phyloP scores from a whole-genome alignment of 2,888 invertebrate genomes.

The Amphipyra berbera region DNA sequence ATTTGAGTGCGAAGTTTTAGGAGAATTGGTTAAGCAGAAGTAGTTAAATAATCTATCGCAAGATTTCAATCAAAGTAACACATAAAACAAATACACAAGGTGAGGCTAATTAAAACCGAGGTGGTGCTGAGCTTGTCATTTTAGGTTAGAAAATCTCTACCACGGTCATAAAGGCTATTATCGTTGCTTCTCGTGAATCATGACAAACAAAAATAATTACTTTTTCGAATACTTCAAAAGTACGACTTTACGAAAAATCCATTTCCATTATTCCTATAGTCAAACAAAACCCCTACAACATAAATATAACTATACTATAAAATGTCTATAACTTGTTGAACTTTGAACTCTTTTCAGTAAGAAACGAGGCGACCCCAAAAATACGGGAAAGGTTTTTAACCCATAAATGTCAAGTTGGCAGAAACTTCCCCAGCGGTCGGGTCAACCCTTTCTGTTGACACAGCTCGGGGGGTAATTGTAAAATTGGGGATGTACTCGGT shows the following conservation, averaged over 20 bases:
- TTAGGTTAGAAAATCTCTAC: no score
- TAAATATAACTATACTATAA: constrained; percentile 28
- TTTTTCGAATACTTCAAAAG: not conserved
- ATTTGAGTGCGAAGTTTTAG: no score
- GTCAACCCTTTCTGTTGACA: constrained; percentile 56
- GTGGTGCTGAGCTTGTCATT: no score
- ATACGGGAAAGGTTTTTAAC: constrained; percentile 35
- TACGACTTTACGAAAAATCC: not conserved
- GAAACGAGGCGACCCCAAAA: constrained; percentile 16
- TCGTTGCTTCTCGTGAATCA: not conserved
- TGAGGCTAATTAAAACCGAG: no score
- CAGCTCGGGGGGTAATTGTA: constrained; percentile 55
- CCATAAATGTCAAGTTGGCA: constrained; percentile 48
- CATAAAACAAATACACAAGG: no score
- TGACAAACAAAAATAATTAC: not conserved
- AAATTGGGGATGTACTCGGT: constrained; percentile 51
- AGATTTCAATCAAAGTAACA: no score
- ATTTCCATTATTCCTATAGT: not conserved
- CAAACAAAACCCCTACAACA: constrained; percentile 12
- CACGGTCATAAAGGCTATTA: no score
- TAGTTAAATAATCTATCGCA: no score
- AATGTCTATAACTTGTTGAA: constrained; percentile 21
- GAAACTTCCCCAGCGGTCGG: constrained; percentile 41
- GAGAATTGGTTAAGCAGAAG: no score
- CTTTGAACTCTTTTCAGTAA: constrained; percentile 12